Conservation (phyloP, 2,113 vertebrate species). For the Microtus richardsoni region DNA sequence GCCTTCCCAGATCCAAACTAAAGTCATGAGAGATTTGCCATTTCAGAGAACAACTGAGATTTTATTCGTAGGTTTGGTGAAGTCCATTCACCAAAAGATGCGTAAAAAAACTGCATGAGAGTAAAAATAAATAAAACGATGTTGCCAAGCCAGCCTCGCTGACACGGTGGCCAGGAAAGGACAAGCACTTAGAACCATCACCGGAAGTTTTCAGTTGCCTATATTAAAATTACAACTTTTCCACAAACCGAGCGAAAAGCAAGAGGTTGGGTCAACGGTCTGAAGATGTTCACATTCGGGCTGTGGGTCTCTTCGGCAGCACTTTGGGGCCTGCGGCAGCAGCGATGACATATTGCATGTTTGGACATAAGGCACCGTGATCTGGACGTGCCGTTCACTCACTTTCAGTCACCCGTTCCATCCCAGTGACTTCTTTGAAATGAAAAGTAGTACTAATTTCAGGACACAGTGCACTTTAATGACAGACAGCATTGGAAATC, state of each 20-base stretch:
- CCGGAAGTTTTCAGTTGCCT: constrained; percentile 78
- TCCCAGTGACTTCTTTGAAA: constrained; percentile 86
- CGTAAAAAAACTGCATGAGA: constrained; percentile 86
- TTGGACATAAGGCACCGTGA: constrained; percentile 88
- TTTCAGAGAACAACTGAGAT: constrained; percentile 84
- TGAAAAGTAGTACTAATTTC: constrained; percentile 81
- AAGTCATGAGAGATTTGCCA: constrained; percentile 81
- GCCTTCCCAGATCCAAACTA: constrained; percentile 63
- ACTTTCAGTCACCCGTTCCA: constrained; percentile 86
- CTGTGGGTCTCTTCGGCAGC: constrained; percentile 79
- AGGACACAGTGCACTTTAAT: constrained; percentile 87
- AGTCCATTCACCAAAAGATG: constrained; percentile 83
- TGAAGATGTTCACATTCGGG: constrained; percentile 84
- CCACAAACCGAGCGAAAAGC: constrained; percentile 82
- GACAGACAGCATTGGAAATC: constrained; percentile 86
- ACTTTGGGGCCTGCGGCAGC: constrained; percentile 79
- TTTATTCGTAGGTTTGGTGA: constrained; percentile 87
- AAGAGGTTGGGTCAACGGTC: constrained; percentile 85
- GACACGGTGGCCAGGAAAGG: constrained; percentile 81
- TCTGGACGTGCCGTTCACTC: constrained; percentile 85
- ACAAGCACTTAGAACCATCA: constrained; percentile 75
- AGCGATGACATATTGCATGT: constrained; percentile 82
- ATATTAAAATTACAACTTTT: constrained; percentile 83
- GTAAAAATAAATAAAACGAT: constrained; percentile 89
- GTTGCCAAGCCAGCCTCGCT: constrained; percentile 83